Evolutionary conservation across 2,797 vertebrate species (phyloP).

Genomic region (Typhlichthys eigenmanni): DNA sequence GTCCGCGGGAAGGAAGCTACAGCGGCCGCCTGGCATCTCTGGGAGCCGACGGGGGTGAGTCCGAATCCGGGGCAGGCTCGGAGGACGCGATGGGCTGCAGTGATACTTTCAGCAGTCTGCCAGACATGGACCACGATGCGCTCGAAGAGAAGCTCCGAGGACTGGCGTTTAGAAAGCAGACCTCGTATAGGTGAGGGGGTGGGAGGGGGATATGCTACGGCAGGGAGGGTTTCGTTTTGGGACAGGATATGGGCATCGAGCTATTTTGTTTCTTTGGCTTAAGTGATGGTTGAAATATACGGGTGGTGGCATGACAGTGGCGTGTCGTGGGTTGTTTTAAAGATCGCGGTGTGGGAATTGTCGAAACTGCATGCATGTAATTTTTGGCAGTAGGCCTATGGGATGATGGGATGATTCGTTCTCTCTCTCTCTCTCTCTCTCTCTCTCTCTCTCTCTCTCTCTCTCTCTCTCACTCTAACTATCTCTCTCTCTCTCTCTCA

Average conservation of each 20-base stretch:
- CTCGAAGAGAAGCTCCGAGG: constrained; percentile 91
- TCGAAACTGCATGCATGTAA: too few species aligned
- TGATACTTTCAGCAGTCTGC: constrained; percentile 72
- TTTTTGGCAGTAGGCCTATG: too few species aligned
- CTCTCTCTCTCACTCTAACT: too few species aligned
- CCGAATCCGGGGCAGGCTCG: constrained; percentile 70
- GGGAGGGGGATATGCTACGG: constrained; percentile 17
- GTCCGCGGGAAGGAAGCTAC: constrained; percentile 54
- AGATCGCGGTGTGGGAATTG: too few species aligned
- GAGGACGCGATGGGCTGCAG: constrained; percentile 70
- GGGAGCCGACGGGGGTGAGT: constrained; percentile 77
- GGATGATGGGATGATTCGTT: too few species aligned
- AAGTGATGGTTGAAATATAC: too few species aligned
- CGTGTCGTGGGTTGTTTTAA: too few species aligned
- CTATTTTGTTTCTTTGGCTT: too few species aligned
- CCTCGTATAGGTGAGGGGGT: constrained; percentile 90
- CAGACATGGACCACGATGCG: constrained; percentile 82
- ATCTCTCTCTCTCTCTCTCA: too few species aligned
- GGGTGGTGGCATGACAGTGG: too few species aligned
- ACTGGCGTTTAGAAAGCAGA: constrained; percentile 96
- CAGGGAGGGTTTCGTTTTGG: constrained; percentile 20
- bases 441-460: too few species aligned
- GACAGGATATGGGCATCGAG: constrained; percentile 20
- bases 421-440: too few species aligned
- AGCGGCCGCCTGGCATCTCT: constrained; percentile 60